These are phyloP conservation scores for Eupeodes luniger DNA, from an alignment of 2,888 invertebrate species.

Conservation along the genomic window DNA sequence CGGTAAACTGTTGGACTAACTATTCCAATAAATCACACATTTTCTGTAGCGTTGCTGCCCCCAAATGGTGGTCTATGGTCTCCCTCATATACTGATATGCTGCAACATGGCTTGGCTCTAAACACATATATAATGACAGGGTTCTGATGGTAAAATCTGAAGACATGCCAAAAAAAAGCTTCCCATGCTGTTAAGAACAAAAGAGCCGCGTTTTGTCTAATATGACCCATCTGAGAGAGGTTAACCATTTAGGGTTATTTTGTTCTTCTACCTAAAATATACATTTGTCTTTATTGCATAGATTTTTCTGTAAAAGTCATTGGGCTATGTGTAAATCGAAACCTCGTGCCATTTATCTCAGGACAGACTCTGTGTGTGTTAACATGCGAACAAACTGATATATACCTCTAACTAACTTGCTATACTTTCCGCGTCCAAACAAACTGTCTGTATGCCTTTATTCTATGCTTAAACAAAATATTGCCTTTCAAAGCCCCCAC, in stretches of 20 bases:
- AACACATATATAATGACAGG: not conserved
- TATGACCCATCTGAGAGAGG: constrained; percentile 48
- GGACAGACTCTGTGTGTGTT: constrained; percentile 41
- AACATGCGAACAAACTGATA: constrained; percentile 64
- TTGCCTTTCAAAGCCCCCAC: not conserved
- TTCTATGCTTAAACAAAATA: constrained; percentile 25
- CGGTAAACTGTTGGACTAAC: constrained; percentile 69
- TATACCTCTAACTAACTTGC: not conserved
- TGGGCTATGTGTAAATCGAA: constrained; percentile 53
- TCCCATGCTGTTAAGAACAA: constrained; percentile 40
- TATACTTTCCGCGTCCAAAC: no score
- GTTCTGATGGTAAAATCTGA: not conserved
- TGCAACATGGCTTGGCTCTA: not conserved
- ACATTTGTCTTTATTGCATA: not conserved
- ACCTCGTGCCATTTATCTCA: constrained; percentile 66
- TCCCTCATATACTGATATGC: not conserved
- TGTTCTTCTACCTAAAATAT: constrained; percentile 21
- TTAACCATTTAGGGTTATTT: constrained; percentile 61
- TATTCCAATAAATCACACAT: constrained; percentile 68
- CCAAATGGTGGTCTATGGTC: constrained; percentile 7
- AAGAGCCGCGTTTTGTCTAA: constrained; percentile 51
- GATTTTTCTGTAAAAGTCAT: constrained; percentile 15
- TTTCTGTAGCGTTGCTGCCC: not conserved
- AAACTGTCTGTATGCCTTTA: not conserved
- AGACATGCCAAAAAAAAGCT: constrained; percentile 10